Evolutionary conservation across 2,113 vertebrate species (phyloP), one percentile per base, ranked within the genome.

Genomic region (Choloepus hoffmanni): DNA sequence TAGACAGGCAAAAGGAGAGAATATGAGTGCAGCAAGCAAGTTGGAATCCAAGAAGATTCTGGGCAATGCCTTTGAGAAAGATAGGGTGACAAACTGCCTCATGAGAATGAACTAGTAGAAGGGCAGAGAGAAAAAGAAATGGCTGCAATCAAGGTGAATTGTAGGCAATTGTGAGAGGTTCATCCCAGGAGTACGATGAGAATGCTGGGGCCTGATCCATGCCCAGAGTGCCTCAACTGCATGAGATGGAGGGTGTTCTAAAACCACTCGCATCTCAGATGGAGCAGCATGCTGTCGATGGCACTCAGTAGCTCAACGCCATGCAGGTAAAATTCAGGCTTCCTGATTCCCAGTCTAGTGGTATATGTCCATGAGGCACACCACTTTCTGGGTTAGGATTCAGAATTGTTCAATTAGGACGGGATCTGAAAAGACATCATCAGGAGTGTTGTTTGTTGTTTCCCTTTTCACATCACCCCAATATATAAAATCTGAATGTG

Each of bases 401-500:
- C 82, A 43, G 12, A 58, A 79, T 62, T 12, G 33, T 30, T 65
- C 36, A 12, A 4, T 60, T 36, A 78, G 73, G 23, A 92, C 53
- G 82, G 7, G 18, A 62, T 74, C 63, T 19, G 19, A 62, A 85
- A 55, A 82, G 60, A 63, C 7, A 21, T 28, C 14, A n/a, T 45
- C 28, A 45, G 2, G 48, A 36, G 45, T n/a, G 67, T 48, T 67
- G 73, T 88, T 67, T 50, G 65, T 53, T 74, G 55, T 68, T 95
- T 92, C 82, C 50, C 65, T 70, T 85, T 95, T 96, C 55, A 65
- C 70, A 67, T 73, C 63, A 45, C 67, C 26, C 58, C 73, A 65
- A 74, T 45, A 4, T 90, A 70, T 74, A 86, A 81, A 89, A 65
- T 92, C 89, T 53, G 65, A 89, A 84, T 85, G 60, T 92, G 58